These are phyloP conservation scores for Anser cygnoides DNA, from an alignment of 2,113 vertebrate genomes.

Conservation along the genomic window DNA sequence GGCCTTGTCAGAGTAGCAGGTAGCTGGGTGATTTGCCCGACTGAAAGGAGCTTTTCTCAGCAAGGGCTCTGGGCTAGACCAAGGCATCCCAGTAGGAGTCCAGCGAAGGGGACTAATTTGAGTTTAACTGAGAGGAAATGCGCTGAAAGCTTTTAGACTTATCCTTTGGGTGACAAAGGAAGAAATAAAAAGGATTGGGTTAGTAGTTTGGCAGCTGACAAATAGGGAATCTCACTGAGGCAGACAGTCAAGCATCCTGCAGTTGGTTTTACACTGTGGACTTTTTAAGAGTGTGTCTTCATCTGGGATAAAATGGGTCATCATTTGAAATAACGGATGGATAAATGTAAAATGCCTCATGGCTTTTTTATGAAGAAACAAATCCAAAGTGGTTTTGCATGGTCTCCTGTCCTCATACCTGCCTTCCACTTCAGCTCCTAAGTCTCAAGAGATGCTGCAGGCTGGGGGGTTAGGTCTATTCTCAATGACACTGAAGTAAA, in stretches of 20 bases:
- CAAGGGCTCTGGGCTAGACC: conserved; percentile 63
- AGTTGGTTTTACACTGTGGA: neutral
- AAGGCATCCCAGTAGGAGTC: conserved; percentile 71
- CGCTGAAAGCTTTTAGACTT: conserved; percentile 65
- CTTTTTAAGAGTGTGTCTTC: neutral
- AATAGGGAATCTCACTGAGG: neutral
- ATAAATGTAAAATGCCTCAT: neutral
- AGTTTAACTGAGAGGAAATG: conserved; percentile 69
- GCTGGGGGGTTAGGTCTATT: neutral
- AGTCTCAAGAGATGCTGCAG: neutral
- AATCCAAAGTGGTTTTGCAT: neutral
- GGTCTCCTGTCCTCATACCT: neutral
- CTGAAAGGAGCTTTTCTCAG: conserved; percentile 78
- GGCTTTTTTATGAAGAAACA: neutral
- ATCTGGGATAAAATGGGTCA: neutral
- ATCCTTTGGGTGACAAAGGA: conserved; percentile 59
- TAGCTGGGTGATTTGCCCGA: conserved; percentile 61
- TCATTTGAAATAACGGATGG: neutral
- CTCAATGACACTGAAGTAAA: neutral
- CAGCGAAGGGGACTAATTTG: conserved; percentile 75
- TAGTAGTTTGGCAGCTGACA: conserved; percentile 66
- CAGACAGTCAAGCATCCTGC: neutral
- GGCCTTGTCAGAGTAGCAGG: conserved; percentile 74
- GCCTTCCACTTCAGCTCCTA: neutral
- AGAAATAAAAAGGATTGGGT: conserved; percentile 61